A percentile compares a stretch with the other conserved stretches of the same genome.
phyloP scores from a whole-genome alignment of 2,888 invertebrate genomes.

The Noctua fimbriata region DNA sequence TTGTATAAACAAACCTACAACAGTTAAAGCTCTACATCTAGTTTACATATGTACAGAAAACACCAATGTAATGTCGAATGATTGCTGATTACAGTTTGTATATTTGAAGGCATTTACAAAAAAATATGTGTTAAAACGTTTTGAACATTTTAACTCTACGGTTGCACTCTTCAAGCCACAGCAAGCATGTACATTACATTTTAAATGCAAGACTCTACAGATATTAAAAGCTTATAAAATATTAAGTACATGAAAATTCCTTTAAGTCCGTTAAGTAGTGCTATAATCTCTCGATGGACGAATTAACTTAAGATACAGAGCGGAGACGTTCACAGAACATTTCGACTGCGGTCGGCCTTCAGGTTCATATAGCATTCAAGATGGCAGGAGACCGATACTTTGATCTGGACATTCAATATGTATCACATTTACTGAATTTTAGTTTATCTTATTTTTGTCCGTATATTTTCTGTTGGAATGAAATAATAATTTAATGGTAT shows the following conservation, averaged over 20 bases:
- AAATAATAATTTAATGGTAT: constrained; percentile 33
- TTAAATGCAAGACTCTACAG: constrained; percentile 81
- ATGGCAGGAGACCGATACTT: constrained; percentile 11
- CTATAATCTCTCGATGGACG: constrained; percentile 86
- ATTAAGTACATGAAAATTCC: constrained; percentile 87
- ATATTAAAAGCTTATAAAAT: constrained; percentile 81
- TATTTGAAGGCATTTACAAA: constrained; percentile 59
- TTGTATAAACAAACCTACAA: constrained; percentile 80
- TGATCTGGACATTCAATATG: constrained; percentile 24
- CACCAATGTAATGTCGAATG: constrained; percentile 70
- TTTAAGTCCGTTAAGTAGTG: constrained; percentile 80
- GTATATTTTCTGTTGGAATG: constrained; percentile 25
- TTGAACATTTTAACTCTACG: constrained; percentile 60
- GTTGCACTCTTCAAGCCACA: constrained; percentile 59
- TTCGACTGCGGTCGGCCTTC: constrained; percentile 38
- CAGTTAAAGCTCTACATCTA: constrained; percentile 88
- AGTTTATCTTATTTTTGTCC: constrained; percentile 1
- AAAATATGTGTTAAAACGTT: constrained; percentile 63
- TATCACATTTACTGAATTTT: constrained; percentile 41
- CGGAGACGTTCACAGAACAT: constrained; percentile 64
- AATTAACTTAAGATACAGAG: constrained; percentile 71
- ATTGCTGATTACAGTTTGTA: constrained; percentile 58
- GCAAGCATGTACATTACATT: constrained; percentile 78
- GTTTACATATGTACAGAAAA: constrained; percentile 88
- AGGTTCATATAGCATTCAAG: constrained; percentile 36